These are phyloP conservation scores for Coccyzus lansbergi DNA, from an alignment of 2,797 vertebrate species.

Conservation along the genomic window DNA sequence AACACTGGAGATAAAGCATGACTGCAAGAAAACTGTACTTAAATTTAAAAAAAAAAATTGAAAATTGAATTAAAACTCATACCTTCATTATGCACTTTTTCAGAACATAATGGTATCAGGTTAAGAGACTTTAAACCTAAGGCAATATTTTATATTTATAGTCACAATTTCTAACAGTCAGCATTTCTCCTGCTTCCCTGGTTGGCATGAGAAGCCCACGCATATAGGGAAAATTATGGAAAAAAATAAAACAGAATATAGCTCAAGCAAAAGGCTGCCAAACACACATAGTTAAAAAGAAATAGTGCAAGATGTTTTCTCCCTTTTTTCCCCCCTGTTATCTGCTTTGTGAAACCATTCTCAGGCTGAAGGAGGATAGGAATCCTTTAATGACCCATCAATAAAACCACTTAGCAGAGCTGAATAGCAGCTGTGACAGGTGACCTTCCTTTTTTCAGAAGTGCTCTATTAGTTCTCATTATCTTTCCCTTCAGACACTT, in stretches of 20 bases:
- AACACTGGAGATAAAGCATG: not conserved
- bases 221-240: not conserved
- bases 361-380: not conserved
- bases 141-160: conserved; percentile 14
- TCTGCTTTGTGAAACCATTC: conserved; percentile 10
- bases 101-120: not conserved
- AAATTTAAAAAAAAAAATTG: conserved; percentile 7
- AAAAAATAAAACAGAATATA: not conserved
- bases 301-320: not conserved
- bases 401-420: conserved; percentile 48
- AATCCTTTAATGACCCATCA: conserved; percentile 32
- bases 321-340: not conserved
- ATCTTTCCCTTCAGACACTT: conserved; percentile 5
- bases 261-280: not conserved
- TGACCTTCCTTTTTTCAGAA: conserved; percentile 42
- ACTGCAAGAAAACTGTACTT: not conserved
- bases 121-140: conserved; percentile 9
- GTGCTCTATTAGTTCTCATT: conserved; percentile 51
- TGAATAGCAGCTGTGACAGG: conserved; percentile 36
- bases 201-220: not conserved
- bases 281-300: not conserved
- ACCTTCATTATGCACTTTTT: not conserved
- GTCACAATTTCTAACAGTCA: not conserved
- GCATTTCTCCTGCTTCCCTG: not conserved
- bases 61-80: conserved; percentile 37